Evolutionary conservation across 2,888 invertebrate species (phyloP), one percentile per base, ranked within the genome.

Genomic region (Caenorhabditis doughertyi): DNA sequence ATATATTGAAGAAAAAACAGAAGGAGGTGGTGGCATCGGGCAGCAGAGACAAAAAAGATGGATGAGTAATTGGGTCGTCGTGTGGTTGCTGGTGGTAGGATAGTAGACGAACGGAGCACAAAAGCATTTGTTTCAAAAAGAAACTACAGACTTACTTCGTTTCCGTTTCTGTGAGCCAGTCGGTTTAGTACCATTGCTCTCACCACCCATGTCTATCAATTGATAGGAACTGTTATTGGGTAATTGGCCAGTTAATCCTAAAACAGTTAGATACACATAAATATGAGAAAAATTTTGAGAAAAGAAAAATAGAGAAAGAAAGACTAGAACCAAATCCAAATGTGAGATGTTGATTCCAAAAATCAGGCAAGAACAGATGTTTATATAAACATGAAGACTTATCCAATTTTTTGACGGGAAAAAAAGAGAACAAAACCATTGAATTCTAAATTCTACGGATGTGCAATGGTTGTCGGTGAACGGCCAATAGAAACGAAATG

Each of bases 161-260:
- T 81, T 81, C 67, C 81, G 81, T 32, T 81, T 81, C 32, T 81
- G 73, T 9, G 81, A 81, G 62, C 81, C 81, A 39, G 64, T 74
- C 53, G 74, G 74, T 55, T 74, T 81, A 77, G 68, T 77, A 64
- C 74, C 81, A 64, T 74, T 74, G 62, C 62, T 64, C 47, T 81
- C 81, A 51, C 71, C 77, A 49, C 77, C 77, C 77, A 77, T 77
- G 62, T 51, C 60, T 56, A 67, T 53, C 55, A 65, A 44, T 18
- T 21, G 44, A 25, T 53, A 55, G n/a, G n/a, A n/a, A n/a, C n/a
- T n/a, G n/a, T n/a, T n/a, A n/a, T n/a, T n/a, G n/a, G n/a, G n/a
- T n/a, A n/a, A n/a, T n/a, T n/a, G n/a, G n/a, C n/a, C n/a, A n/a
- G n/a, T n/a, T 18, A 60, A 60, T 44, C 60, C 76, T 73, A 65